A percentile compares a stretch with the other conserved stretches of the same genome.
Conservation (phyloP, 2,888 invertebrate genomes). For the Synergus laeviventris region DNA sequence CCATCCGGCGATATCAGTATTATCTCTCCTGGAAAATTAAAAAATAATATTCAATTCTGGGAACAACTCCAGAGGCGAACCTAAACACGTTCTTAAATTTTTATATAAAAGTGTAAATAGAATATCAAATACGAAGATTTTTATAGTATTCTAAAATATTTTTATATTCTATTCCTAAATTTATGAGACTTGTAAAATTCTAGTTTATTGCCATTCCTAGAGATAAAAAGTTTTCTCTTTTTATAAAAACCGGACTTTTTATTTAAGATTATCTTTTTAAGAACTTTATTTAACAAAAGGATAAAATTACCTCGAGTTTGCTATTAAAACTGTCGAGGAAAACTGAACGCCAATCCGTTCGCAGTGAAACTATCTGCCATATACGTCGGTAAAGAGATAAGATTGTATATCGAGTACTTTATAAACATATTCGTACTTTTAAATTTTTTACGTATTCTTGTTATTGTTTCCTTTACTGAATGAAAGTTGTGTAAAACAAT, state of each 20-base stretch:
- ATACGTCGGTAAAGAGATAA: background rate
- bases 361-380: slow-evolving; percentile 23
- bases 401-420: background rate
- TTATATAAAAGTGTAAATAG: background rate
- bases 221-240: background rate
- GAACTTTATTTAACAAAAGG: background rate
- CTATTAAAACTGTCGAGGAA: background rate
- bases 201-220: slow-evolving; percentile 27
- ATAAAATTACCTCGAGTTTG: background rate
- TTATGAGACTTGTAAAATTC: slow-evolving; percentile 28
- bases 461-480: slow-evolving; percentile 13
- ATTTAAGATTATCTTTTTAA: background rate
- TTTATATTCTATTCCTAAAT: background rate
- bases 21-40: slow-evolving; percentile 68
- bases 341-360: background rate
- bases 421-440: slow-evolving; percentile 4
- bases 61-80: slow-evolving; percentile 67
- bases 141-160: slow-evolving; percentile 6
- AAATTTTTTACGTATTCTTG: background rate
- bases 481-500: slow-evolving; percentile 18
- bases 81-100: slow-evolving; percentile 46
- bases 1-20: slow-evolving; percentile 59
- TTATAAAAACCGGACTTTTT: background rate
- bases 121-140: background rate
- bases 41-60: slow-evolving; percentile 73